A percentile compares a stretch with the other conserved stretches of the same genome.
These are phyloP conservation scores for Drosophila ambigua DNA, from an alignment of 1,140 invertebrate species.

Conservation along the genomic window DNA sequence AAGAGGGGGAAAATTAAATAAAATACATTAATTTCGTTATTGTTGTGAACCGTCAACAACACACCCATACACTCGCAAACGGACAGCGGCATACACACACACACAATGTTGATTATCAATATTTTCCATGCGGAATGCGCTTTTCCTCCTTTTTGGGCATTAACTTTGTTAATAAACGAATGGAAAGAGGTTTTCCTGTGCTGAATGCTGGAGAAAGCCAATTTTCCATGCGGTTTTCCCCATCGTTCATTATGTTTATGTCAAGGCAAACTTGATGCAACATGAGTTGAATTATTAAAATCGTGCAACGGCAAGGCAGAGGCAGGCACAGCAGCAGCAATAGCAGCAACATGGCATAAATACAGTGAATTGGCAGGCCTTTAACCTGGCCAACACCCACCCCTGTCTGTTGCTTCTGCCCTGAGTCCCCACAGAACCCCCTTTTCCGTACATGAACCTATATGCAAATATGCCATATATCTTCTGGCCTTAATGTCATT, in stretches of 20 bases:
- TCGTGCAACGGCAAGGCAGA: constrained; percentile 28
- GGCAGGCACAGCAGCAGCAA: constrained; percentile 4
- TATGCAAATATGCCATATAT: constrained; percentile 76
- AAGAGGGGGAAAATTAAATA: constrained; percentile 46
- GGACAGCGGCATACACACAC: constrained; percentile 1
- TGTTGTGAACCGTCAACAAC: constrained; percentile 43
- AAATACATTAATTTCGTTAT: constrained; percentile 69
- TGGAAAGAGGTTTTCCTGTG: not conserved
- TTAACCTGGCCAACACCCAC: constrained; percentile 37
- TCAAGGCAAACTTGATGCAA: constrained; percentile 61
- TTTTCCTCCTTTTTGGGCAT: constrained; percentile 37
- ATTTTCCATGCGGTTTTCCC: constrained; percentile 48
- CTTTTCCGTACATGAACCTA: constrained; percentile 17
- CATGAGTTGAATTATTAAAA: constrained; percentile 73
- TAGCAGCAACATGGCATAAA: constrained; percentile 45
- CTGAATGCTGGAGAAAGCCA: constrained; percentile 30
- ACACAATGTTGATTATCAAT: constrained; percentile 66
- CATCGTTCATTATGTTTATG: constrained; percentile 51
- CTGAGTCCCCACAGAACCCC: constrained; percentile 9
- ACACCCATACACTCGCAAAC: not conserved
- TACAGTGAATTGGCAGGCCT: constrained; percentile 67
- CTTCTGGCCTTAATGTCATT: constrained; percentile 75
- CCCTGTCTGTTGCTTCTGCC: not conserved
- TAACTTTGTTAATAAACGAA: constrained; percentile 52
- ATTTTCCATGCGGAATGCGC: constrained; percentile 40